A percentile compares a stretch with the other conserved stretches of the same genome.
These are phyloP conservation scores for Maniola jurtina DNA, from an alignment of 1,140 invertebrate genomes.

Conservation along the genomic window DNA sequence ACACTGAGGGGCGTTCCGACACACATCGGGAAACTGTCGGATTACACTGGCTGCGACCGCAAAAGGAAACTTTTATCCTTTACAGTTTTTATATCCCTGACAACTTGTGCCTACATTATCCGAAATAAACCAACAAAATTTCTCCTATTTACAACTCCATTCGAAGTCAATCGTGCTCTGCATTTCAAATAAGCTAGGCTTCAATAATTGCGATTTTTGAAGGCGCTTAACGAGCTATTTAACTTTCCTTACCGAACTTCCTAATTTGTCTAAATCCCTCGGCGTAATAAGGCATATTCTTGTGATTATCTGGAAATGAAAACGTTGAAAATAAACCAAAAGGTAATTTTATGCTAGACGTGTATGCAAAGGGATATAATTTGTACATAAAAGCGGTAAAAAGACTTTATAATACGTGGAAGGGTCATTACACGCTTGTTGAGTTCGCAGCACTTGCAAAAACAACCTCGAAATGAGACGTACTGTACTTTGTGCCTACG, in stretches of 20 bases:
- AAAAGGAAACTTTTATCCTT: constrained; percentile 51
- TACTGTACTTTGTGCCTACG: constrained; percentile 35
- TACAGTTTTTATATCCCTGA: constrained; percentile 40
- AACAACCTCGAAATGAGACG: constrained; percentile 58
- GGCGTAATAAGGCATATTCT: constrained; percentile 34
- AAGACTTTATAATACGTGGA: constrained; percentile 71
- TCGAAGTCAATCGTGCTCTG: constrained; percentile 19
- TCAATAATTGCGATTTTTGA: constrained; percentile 35
- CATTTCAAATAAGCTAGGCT: constrained; percentile 27
- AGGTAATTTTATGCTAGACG: constrained; percentile 64
- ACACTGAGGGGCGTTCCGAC: constrained; percentile 38
- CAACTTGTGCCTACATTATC: constrained; percentile 42
- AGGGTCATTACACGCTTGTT: constrained; percentile 70
- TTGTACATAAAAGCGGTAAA: constrained; percentile 65
- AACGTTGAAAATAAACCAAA: constrained; percentile 48
- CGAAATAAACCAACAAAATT: constrained; percentile 38
- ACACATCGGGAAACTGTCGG: constrained; percentile 48
- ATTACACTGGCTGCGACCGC: constrained; percentile 45
- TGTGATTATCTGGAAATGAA: constrained; percentile 42
- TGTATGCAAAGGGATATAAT: constrained; percentile 64
- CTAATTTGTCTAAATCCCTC: constrained; percentile 24
- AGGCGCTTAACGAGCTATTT: constrained; percentile 40
- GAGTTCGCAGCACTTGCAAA: constrained; percentile 62
- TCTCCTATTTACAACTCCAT: constrained; percentile 25
- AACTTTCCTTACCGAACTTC: constrained; percentile 22